A percentile compares a stretch with the other conserved stretches of the same genome.
These are phyloP conservation scores for Carcharodon carcharias DNA, from an alignment of 2,797 vertebrate species.

Conservation along the genomic window DNA sequence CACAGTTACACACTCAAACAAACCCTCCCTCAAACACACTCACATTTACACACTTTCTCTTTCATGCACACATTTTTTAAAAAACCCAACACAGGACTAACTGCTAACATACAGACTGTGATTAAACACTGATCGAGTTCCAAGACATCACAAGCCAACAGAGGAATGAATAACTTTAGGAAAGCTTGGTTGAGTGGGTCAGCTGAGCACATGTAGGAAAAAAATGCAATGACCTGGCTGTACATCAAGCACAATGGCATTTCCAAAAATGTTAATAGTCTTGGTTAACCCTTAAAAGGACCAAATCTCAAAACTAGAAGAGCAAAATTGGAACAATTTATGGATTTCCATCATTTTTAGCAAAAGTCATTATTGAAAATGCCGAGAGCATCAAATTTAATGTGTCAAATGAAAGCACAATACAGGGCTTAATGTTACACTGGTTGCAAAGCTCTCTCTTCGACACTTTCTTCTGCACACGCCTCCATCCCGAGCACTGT, in stretches of 20 bases:
- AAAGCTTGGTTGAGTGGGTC: conserved; percentile 15
- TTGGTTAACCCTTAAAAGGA: not conserved
- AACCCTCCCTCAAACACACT: not conserved
- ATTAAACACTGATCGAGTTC: conserved; percentile 52
- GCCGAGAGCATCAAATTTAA: not conserved
- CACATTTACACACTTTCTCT: too few species aligned
- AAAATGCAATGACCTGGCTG: conserved; percentile 14
- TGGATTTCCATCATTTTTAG: not conserved
- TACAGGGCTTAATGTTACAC: not conserved
- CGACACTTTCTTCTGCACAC: not conserved
- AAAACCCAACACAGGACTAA: conserved; percentile 47
- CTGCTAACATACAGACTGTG: conserved; percentile 47
- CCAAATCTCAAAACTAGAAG: too few species aligned
- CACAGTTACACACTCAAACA: not conserved
- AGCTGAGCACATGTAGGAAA: not conserved
- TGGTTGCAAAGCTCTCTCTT: not conserved
- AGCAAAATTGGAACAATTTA: too few species aligned
- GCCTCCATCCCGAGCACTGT: not conserved
- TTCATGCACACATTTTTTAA: not conserved
- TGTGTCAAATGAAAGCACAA: not conserved
- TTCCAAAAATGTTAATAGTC: not conserved
- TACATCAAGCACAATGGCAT: not conserved
- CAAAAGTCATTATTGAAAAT: not conserved
- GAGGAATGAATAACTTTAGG: not conserved
- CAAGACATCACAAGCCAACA: not conserved